phyloP scores from a whole-genome alignment of 2,113 vertebrate genomes.

The Enhydra lutris region DNA sequence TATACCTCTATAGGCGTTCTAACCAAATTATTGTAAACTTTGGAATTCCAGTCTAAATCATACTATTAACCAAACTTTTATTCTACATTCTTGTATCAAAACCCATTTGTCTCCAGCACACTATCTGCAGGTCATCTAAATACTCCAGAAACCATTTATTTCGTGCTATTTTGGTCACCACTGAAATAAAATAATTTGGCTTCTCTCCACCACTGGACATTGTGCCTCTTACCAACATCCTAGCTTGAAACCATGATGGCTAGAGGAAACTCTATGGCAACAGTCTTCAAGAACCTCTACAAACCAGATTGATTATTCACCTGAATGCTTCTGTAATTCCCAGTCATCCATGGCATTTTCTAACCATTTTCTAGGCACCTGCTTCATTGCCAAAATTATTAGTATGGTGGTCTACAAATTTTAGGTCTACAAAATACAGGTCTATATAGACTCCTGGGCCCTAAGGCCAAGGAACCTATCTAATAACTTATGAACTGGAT shows the following conservation, averaged over 20 bases:
- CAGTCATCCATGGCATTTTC: neutral
- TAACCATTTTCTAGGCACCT: neutral
- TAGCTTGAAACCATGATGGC: neutral
- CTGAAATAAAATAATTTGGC: neutral
- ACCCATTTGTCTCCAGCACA: neutral
- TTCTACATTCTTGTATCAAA: neutral
- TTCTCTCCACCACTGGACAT: neutral
- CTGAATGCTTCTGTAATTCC: neutral
- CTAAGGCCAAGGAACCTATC: neutral
- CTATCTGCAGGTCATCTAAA: neutral
- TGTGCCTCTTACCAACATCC: neutral
- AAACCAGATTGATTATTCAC: neutral
- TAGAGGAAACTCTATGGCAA: neutral
- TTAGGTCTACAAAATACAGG: neutral
- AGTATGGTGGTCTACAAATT: neutral
- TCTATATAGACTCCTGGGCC: neutral
- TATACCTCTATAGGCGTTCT: neutral
- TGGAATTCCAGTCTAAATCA: neutral
- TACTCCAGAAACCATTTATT: neutral
- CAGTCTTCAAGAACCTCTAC: neutral
- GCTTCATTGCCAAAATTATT: neutral
- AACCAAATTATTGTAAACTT: neutral
- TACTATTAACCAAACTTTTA: neutral
- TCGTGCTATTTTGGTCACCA: neutral
- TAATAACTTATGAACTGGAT: neutral